Conservation (phyloP, 2,113 vertebrate species). For the Aramus guarauna region DNA sequence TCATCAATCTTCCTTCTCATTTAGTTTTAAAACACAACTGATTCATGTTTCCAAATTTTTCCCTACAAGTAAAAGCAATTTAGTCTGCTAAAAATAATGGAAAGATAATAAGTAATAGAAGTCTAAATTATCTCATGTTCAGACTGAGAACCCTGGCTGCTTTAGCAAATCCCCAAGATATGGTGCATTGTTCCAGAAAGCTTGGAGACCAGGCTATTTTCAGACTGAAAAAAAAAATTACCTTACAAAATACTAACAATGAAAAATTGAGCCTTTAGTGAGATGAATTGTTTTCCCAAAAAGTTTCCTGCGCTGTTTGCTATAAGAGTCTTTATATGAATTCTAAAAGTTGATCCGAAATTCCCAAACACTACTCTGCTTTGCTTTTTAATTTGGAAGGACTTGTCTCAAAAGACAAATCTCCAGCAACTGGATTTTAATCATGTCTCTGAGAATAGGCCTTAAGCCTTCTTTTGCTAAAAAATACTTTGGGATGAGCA, state of each 20-base stretch:
- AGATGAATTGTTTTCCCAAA: fast-evolving
- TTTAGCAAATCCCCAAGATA: background rate
- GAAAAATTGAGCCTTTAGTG: too few relatives aligned
- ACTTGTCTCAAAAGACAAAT: background rate
- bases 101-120: background rate
- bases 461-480: background rate
- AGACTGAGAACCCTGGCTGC: background rate
- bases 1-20: background rate
- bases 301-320: background rate
- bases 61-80: background rate
- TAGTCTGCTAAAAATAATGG: background rate
- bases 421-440: background rate
- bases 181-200: background rate
- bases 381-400: background rate
- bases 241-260: background rate
- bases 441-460: background rate
- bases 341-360: background rate
- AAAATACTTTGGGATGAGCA: background rate
- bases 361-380: background rate
- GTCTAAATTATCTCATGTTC: background rate
- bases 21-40: background rate
- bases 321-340: background rate
- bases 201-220: background rate
- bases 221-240: background rate
- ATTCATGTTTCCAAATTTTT: background rate